Percentiles rank a stretch among this genome's conserved stretches.
Evolutionary conservation across 2,113 vertebrate genomes (phyloP).

Genomic region (Caranx ignobilis): DNA sequence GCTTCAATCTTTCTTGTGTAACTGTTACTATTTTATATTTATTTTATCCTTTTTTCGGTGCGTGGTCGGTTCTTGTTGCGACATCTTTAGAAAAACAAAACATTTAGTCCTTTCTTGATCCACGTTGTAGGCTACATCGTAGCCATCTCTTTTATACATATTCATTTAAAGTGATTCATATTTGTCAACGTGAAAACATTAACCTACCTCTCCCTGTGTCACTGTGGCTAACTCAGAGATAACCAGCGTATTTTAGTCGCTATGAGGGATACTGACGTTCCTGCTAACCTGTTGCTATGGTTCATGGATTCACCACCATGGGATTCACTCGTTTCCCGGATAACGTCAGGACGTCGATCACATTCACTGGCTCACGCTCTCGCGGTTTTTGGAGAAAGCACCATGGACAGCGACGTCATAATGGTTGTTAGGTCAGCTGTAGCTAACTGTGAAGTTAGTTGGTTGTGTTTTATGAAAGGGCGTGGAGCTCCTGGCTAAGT

Average conservation of each 20-base stretch:
- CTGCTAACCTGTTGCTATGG: not conserved
- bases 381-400: not conserved
- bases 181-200: not conserved
- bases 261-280: not conserved
- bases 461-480: not conserved
- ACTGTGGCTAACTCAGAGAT: too few relatives aligned
- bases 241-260: not conserved
- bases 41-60: not conserved
- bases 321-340: not conserved
- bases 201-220: not conserved
- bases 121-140: not conserved
- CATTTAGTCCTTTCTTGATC: not conserved
- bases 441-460: too few relatives aligned
- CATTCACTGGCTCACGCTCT: not conserved
- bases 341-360: not conserved
- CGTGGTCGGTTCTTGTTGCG: too few relatives aligned
- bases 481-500: not conserved
- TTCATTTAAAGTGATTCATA: too few relatives aligned
- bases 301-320: too few relatives aligned
- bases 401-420: too few relatives aligned
- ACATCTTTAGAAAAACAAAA: not conserved
- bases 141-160: too few relatives aligned
- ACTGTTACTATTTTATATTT: not conserved
- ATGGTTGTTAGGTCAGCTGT: too few relatives aligned
- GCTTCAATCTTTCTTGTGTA: slow-evolving; percentile 62